These are phyloP conservation scores for Aphrocallistes beatrix DNA, from an alignment of 37 sponge, comb jelly and placozoan species.

Conservation along the genomic window DNA sequence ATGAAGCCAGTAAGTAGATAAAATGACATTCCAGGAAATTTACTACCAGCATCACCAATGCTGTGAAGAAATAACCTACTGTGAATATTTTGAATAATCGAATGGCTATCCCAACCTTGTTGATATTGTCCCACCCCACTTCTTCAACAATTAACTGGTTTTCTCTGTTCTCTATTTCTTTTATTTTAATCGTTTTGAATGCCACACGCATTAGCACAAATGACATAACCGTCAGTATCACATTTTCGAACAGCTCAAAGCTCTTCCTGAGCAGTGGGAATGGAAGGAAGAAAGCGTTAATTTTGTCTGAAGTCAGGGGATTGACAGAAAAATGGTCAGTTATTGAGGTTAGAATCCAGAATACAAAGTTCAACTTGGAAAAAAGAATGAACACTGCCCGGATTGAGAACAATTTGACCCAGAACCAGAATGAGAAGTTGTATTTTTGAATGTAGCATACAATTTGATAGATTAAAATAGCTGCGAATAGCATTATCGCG, in stretches of 20 bases:
- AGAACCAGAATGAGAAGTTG: not conserved
- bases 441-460: not conserved
- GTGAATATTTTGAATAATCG: not conserved
- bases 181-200: not conserved
- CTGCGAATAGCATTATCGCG: not conserved
- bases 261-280: not conserved
- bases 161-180: not conserved
- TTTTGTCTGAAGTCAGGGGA: not conserved
- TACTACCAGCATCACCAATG: not conserved
- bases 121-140: not conserved
- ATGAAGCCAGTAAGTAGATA: not conserved
- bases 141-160: not conserved
- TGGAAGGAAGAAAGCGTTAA: not conserved
- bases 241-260: not conserved
- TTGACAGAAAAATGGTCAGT: not conserved
- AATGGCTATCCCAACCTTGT: not conserved
- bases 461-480: not conserved
- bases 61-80: not conserved
- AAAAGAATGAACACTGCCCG: not conserved
- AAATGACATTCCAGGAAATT: not conserved
- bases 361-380: not conserved
- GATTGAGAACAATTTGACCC: not conserved
- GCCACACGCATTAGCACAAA: not conserved
- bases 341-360: too few species aligned
- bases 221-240: not conserved